Evolutionary conservation across 2,888 invertebrate species (phyloP).

Genomic region (Lymantria dispar): DNA sequence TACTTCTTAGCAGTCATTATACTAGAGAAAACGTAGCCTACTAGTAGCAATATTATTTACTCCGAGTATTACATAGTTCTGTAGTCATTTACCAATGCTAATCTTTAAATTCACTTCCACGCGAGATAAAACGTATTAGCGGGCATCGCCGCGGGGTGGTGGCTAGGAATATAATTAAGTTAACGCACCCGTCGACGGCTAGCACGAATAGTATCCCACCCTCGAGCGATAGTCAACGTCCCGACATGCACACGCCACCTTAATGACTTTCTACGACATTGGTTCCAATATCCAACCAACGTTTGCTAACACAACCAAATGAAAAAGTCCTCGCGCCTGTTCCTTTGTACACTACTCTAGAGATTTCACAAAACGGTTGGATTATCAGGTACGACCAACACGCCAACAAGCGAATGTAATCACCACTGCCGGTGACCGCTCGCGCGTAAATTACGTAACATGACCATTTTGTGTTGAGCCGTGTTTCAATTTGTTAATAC

Average conservation of each 20-base stretch:
- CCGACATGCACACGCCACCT: constrained; percentile 65
- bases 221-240: constrained; percentile 45
- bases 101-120: neutral
- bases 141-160: constrained; percentile 27
- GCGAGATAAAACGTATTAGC: constrained; percentile 23
- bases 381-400: constrained; percentile 65
- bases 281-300: constrained; percentile 39
- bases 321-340: constrained; percentile 23
- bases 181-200: constrained; percentile 53
- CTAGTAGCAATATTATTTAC: too few relatives aligned
- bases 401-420: constrained; percentile 71
- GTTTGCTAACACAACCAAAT: constrained; percentile 48
- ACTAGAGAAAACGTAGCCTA: too few relatives aligned
- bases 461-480: constrained; percentile 43
- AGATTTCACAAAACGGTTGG: constrained; percentile 50
- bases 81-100: too few relatives aligned
- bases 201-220: constrained; percentile 47
- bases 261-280: constrained; percentile 60
- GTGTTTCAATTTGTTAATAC: constrained; percentile 15
- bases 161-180: constrained; percentile 55
- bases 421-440: constrained; percentile 74
- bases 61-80: too few relatives aligned
- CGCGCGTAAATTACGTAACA: constrained; percentile 75
- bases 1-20: too few relatives aligned
- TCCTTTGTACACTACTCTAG: constrained; percentile 23